phyloP scores from a whole-genome alignment of 1,140 invertebrate genomes.

The Heterodera schachtii region DNA sequence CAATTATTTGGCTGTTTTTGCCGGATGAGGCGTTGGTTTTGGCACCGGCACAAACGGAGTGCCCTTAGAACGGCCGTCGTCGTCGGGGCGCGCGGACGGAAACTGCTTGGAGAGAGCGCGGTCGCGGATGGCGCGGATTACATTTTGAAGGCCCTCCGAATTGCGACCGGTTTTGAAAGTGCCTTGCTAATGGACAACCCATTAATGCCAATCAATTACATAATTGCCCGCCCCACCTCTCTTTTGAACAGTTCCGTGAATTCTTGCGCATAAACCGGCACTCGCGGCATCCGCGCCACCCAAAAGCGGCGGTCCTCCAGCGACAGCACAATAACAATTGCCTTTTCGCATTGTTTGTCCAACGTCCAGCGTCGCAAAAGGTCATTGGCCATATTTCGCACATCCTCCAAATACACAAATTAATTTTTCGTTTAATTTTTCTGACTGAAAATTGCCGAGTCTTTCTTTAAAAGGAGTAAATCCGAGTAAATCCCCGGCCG shows the following conservation, averaged over 20 bases:
- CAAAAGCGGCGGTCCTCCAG: constrained; percentile 60
- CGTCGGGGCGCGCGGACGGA: constrained; percentile 19
- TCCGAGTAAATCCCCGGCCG: too few species aligned
- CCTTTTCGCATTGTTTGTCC: constrained; percentile 59
- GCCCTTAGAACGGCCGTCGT: constrained; percentile 22
- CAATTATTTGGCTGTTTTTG: not conserved
- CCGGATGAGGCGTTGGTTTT: constrained; percentile 16
- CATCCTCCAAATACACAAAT: constrained; percentile 40
- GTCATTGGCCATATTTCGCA: constrained; percentile 59
- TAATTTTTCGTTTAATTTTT: too few species aligned
- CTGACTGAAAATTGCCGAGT: too few species aligned
- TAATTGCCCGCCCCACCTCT: constrained; percentile 39
- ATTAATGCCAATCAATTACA: too few species aligned
- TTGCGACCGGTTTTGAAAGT: constrained; percentile 54
- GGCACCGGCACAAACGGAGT: constrained; percentile 30
- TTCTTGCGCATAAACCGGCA: constrained; percentile 62
- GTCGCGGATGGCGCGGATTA: constrained; percentile 58
- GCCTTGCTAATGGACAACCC: constrained; percentile 53
- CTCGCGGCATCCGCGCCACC: constrained; percentile 57
- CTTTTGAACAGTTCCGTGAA: constrained; percentile 58
- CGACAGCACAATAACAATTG: constrained; percentile 57
- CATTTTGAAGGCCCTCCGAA: constrained; percentile 55
- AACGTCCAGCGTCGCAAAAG: constrained; percentile 55
- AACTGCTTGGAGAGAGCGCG: constrained; percentile 55
- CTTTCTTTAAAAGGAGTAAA: too few species aligned